phyloP scores from a whole-genome alignment of 2,113 vertebrate species.

The Oncorhynchus keta region DNA sequence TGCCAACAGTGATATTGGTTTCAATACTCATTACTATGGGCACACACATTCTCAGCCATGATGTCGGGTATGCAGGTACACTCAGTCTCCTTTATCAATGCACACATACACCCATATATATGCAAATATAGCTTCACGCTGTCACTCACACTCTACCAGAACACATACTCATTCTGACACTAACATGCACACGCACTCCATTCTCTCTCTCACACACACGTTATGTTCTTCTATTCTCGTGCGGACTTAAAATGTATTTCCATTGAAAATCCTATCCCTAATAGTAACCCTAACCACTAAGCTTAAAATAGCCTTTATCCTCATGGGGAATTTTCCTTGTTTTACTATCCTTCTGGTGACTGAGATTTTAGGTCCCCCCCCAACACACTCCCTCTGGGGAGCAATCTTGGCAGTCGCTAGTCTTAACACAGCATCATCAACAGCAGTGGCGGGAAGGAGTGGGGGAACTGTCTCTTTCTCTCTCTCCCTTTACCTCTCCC shows the following conservation, averaged over 20 bases:
- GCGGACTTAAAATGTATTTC: no score
- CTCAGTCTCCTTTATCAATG: not conserved
- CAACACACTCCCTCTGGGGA: constrained; percentile 50
- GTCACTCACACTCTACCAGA: not conserved
- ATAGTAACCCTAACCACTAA: not conserved
- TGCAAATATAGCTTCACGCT: not conserved
- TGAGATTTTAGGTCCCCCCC: not conserved
- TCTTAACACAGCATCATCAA: constrained; percentile 38
- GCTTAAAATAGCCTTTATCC: no score
- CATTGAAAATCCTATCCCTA: not conserved
- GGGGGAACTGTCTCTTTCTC: not conserved
- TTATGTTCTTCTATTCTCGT: no score
- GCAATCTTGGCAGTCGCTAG: constrained; percentile 51
- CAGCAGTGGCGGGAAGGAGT: constrained; percentile 8
- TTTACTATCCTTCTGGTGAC: no score
- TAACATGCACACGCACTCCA: not conserved
- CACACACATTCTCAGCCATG: not conserved
- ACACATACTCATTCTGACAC: constrained; percentile 10
- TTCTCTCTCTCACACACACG: not conserved
- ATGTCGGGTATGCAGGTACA: not conserved
- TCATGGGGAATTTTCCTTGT: no score
- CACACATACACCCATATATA: constrained; percentile 1
- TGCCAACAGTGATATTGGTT: no score
- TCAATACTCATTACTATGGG: not conserved
- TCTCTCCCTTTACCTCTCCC: not conserved